Evolutionary conservation across 2,113 vertebrate genomes (phyloP).

Genomic region (Miniopterus natalensis): DNA sequence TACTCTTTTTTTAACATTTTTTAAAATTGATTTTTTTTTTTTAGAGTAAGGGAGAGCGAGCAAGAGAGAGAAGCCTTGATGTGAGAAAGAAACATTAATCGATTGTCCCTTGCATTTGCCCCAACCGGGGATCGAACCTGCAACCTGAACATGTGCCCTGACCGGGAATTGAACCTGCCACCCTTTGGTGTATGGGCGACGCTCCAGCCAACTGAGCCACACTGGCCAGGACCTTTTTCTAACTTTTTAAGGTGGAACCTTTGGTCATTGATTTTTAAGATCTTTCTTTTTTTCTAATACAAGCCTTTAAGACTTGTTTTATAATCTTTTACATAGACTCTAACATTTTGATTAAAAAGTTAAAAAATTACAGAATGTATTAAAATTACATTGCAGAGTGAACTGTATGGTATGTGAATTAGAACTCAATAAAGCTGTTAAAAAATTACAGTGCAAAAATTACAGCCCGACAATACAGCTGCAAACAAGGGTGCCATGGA

Average conservation of each 20-base stretch:
- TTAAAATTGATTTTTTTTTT: not conserved
- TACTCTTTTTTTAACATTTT: not conserved
- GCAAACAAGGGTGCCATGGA: not conserved
- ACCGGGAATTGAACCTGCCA: not conserved
- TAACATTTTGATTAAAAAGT: not conserved
- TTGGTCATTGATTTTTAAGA: not conserved
- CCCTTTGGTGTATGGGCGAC: not conserved
- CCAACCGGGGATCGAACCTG: not conserved
- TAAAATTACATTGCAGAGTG: not conserved
- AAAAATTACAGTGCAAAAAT: not conserved
- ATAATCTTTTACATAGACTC: not conserved
- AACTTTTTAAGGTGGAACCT: not conserved
- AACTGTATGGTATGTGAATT: not conserved
- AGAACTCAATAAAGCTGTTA: not conserved
- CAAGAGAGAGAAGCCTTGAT: not conserved
- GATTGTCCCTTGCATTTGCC: not conserved
- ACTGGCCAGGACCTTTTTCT: not conserved
- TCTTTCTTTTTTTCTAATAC: not conserved
- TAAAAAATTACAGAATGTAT: not conserved
- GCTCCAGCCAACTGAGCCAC: not conserved
- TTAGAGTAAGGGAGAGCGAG: not conserved
- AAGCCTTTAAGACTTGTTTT: not conserved
- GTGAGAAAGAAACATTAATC: not conserved
- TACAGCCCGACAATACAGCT: too few species aligned
- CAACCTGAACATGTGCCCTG: not conserved